Evolutionary conservation across 2,113 vertebrate genomes (phyloP).

Genomic region (Astur gentilis): DNA sequence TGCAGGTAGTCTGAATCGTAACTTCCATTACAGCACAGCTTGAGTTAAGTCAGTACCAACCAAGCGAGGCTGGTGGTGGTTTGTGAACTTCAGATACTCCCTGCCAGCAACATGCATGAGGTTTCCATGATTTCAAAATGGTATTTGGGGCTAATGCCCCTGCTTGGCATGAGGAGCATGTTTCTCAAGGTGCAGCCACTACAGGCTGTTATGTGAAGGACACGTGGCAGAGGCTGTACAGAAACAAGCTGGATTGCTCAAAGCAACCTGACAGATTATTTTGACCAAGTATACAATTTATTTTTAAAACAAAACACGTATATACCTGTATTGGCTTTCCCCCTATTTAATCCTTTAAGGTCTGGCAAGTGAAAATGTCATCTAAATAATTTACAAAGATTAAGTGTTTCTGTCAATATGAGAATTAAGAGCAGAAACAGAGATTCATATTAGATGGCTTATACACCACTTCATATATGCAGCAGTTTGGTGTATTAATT

Average conservation of each 20-base stretch:
- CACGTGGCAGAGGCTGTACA: background rate
- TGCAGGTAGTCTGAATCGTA: background rate
- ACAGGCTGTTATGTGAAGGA: background rate
- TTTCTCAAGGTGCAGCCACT: background rate
- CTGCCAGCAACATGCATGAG: rapidly evolving
- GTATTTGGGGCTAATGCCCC: background rate
- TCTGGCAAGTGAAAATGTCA: background rate
- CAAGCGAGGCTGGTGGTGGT: background rate
- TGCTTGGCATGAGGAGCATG: background rate
- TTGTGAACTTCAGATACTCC: background rate
- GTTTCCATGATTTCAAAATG: no score
- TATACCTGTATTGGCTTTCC: background rate
- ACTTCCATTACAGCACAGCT: background rate
- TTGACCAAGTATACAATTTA: background rate
- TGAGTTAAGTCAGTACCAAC: background rate
- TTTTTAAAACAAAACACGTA: background rate
- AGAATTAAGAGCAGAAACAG: background rate
- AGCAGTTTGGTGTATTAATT: background rate
- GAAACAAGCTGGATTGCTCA: background rate
- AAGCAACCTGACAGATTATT: background rate
- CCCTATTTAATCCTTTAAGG: background rate
- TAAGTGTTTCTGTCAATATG: background rate
- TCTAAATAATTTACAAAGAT: background rate
- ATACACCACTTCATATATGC: no score
- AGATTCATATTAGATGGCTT: background rate